A percentile compares a stretch with the other conserved stretches of the same genome.
phyloP scores from a whole-genome alignment of 1,140 invertebrate genomes.

The Cataglyphis hispanica region DNA sequence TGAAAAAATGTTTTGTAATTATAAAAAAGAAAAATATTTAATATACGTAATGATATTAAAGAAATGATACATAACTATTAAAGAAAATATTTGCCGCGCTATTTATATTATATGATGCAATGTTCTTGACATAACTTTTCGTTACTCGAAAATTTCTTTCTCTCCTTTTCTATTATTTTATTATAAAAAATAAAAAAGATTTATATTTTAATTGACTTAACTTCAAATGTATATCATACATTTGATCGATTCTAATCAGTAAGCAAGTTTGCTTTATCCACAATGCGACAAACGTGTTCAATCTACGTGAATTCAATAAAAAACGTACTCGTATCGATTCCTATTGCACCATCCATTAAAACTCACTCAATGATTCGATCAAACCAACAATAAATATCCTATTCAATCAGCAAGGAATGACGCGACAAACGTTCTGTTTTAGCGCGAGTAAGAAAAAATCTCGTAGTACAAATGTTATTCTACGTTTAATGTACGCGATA shows the following conservation, averaged over 20 bases:
- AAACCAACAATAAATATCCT: constrained; percentile 65
- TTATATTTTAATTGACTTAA: neutral
- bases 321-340: constrained; percentile 39
- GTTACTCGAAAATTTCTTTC: neutral
- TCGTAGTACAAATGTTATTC: constrained; percentile 3
- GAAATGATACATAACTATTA: neutral
- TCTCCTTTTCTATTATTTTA: neutral
- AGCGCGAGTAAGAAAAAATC: constrained; percentile 19
- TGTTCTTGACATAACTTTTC: neutral
- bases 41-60: neutral
- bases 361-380: constrained; percentile 41
- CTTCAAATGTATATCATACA: neutral
- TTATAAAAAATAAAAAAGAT: neutral
- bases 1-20: neutral
- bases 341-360: constrained; percentile 33
- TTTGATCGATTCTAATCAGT: neutral
- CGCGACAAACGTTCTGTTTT: constrained; percentile 49
- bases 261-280: neutral
- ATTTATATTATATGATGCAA: neutral
- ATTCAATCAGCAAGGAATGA: constrained; percentile 62
- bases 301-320: constrained; percentile 6
- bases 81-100: neutral
- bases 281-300: constrained; percentile 7
- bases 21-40: constrained; percentile 16
- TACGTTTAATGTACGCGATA: constrained; percentile 63